These are phyloP conservation scores for Clivina fossor DNA, from an alignment of 2,888 invertebrate species.

Conservation along the genomic window DNA sequence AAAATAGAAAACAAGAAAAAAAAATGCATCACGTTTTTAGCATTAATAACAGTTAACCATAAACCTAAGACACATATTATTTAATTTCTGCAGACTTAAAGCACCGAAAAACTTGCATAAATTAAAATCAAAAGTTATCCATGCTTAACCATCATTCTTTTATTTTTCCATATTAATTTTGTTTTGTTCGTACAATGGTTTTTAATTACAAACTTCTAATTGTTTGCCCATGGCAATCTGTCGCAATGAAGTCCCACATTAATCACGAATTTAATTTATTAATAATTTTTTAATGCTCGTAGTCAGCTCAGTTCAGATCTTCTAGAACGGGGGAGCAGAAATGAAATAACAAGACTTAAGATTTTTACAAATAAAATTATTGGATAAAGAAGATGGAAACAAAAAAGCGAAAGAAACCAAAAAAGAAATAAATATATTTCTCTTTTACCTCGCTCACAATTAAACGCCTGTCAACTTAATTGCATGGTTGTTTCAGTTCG, in stretches of 20 bases:
- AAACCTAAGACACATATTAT: slow-evolving; percentile 14
- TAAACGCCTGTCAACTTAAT: slow-evolving; percentile 32
- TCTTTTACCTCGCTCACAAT: slow-evolving; percentile 28
- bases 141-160: too few relatives aligned
- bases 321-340: too few relatives aligned
- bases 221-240: slow-evolving; percentile 29
- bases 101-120: slow-evolving; percentile 27
- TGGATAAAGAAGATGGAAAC: too few relatives aligned
- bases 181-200: too few relatives aligned
- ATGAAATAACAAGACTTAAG: slow-evolving; percentile 33
- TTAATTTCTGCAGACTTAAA: slow-evolving; percentile 32
- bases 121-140: slow-evolving; percentile 23
- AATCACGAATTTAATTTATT: slow-evolving; percentile 34
- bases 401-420: too few relatives aligned
- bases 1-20: too few relatives aligned
- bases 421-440: slow-evolving; percentile 29
- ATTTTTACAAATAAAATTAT: slow-evolving; percentile 33
- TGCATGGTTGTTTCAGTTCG: slow-evolving; percentile 22
- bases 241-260: slow-evolving; percentile 32
- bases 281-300: slow-evolving; percentile 35
- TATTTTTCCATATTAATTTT: too few relatives aligned
- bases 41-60: slow-evolving; percentile 15
- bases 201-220: slow-evolving; percentile 34
- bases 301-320: too few relatives aligned
- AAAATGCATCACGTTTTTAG: slow-evolving; percentile 3